These are phyloP conservation scores for Hirtodrosophila cameraria DNA, from an alignment of 2,888 invertebrate genomes.

Conservation along the genomic window DNA sequence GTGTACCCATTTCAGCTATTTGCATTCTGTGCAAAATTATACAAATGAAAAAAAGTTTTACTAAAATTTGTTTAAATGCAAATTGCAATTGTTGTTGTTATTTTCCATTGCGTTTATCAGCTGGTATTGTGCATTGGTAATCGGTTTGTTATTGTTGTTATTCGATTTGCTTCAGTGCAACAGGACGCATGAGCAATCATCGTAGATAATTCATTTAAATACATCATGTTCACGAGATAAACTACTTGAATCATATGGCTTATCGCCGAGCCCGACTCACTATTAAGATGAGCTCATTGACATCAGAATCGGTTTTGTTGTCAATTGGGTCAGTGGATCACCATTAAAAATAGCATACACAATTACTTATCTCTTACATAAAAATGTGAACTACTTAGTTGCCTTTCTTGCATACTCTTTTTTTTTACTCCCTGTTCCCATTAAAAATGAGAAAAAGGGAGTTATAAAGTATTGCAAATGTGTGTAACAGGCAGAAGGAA, in stretches of 20 bases:
- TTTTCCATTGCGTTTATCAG: conserved; percentile 20
- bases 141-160: not conserved
- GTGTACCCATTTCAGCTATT: no score
- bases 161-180: conserved; percentile 7
- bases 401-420: no score
- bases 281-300: conserved; percentile 20
- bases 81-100: conserved; percentile 1
- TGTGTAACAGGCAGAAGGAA: no score
- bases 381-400: no score
- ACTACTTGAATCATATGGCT: not conserved
- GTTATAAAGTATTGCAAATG: no score
- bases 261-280: conserved; percentile 4
- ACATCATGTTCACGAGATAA: no score
- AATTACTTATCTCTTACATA: no score
- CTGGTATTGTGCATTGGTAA: conserved; percentile 5
- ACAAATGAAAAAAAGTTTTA: no score
- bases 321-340: conserved; percentile 13
- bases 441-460: no score
- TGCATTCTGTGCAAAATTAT: no score
- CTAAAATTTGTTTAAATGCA: conserved; percentile 1
- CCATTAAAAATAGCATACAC: conserved; percentile 14
- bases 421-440: no score
- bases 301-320: not conserved
- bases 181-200: conserved; percentile 25
- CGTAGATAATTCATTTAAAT: no score